phyloP scores from a whole-genome alignment of 1,140 invertebrate species.

The Holotrichia oblita region DNA sequence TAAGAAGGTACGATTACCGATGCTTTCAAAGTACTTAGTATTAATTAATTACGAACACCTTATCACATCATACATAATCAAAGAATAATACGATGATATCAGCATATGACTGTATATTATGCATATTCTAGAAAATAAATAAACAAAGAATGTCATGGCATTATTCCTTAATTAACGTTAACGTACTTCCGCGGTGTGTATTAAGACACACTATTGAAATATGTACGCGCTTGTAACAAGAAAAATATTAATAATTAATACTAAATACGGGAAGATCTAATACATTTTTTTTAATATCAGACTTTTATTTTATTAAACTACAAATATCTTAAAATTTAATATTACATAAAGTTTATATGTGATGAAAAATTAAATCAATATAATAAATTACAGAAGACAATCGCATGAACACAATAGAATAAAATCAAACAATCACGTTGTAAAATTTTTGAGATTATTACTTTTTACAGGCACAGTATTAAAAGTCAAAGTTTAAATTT shows the following conservation, averaged over 20 bases:
- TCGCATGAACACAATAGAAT: neutral
- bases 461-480: neutral
- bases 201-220: neutral
- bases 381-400: neutral
- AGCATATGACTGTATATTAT: neutral
- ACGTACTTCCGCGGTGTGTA: neutral
- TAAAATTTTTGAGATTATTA: conserved; percentile 4
- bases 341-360: too few species aligned
- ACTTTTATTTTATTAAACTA: conserved; percentile 1
- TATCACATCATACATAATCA: neutral
- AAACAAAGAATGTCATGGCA: neutral
- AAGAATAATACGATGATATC: conserved; percentile 22
- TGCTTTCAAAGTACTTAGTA: conserved; percentile 29
- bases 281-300: conserved; percentile 23
- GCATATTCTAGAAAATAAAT: conserved; percentile 5
- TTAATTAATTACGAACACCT: neutral
- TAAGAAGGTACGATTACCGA: conserved; percentile 24
- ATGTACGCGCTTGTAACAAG: neutral
- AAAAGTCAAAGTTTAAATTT: conserved; percentile 29
- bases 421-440: neutral
- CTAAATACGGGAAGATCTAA: conserved; percentile 1
- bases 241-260: conserved; percentile 19
- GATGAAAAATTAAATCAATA: neutral
- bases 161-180: neutral
- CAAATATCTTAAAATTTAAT: neutral